Evolutionary conservation across 2,113 vertebrate genomes (phyloP).

Genomic region (Antigone vipio): DNA sequence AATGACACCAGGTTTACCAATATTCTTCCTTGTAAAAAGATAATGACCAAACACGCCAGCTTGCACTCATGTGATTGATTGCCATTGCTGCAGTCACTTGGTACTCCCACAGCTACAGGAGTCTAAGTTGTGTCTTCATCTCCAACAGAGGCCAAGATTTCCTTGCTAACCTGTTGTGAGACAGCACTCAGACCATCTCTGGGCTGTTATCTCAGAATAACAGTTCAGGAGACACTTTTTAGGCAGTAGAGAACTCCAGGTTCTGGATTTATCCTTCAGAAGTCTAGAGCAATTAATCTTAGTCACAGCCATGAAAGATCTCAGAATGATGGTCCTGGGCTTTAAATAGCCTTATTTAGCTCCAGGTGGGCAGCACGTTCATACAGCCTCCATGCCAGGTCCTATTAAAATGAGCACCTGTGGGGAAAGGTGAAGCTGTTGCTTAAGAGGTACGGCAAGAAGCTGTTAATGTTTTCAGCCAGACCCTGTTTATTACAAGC

Average conservation of each 20-base stretch:
- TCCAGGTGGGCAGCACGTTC: neutral
- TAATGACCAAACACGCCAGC: neutral
- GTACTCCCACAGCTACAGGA: neutral
- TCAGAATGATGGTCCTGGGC: neutral
- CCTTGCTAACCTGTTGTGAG: neutral
- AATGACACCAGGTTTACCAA: neutral
- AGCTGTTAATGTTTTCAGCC: neutral
- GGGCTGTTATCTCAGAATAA: neutral
- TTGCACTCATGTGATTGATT: neutral
- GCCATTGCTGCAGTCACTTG: neutral
- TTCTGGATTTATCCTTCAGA: neutral
- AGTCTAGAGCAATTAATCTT: neutral
- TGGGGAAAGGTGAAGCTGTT: neutral
- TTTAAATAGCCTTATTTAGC: neutral
- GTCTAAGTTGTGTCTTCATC: neutral
- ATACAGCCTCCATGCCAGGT: neutral
- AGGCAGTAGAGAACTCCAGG: neutral
- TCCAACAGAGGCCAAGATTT: neutral
- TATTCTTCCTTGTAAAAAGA: neutral
- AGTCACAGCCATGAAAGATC: too few species aligned
- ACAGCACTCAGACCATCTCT: neutral
- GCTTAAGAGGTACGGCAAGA: neutral
- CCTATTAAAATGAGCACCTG: neutral
- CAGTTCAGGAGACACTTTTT: neutral
- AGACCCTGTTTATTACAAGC: neutral